phyloP scores from a whole-genome alignment of 2,888 invertebrate genomes.

The Blastobasis adustella region DNA sequence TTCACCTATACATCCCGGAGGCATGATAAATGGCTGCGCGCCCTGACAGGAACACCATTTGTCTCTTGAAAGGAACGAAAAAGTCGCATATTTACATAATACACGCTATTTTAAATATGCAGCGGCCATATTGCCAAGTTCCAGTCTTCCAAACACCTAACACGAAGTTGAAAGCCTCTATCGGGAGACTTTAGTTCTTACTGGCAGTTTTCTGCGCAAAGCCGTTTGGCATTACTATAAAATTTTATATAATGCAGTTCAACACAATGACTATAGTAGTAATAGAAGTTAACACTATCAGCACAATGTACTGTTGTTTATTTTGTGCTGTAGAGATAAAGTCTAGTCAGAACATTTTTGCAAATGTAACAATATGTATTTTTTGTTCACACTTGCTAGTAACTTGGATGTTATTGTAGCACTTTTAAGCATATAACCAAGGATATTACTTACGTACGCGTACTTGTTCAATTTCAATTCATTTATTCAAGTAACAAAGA shows the following conservation, averaged over 20 bases:
- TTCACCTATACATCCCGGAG: slow-evolving; percentile 5
- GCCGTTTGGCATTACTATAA: slow-evolving; percentile 4
- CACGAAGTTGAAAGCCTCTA: slow-evolving; percentile 17
- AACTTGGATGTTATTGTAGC: too few relatives aligned
- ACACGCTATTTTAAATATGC: slow-evolving; percentile 17
- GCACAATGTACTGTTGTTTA: too few relatives aligned
- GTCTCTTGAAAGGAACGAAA: slow-evolving; percentile 27
- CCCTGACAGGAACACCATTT: slow-evolving; percentile 9
- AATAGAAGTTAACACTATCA: too few relatives aligned
- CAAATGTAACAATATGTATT: too few relatives aligned
- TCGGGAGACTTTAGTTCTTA: slow-evolving; percentile 2
- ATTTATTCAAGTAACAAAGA: too few relatives aligned
- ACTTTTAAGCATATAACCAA: too few relatives aligned
- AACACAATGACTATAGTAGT: too few relatives aligned
- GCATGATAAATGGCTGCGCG: slow-evolving; percentile 9
- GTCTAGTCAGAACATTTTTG: too few relatives aligned
- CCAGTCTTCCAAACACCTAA: slow-evolving; percentile 9
- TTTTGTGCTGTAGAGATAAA: too few relatives aligned
- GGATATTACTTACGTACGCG: too few relatives aligned
- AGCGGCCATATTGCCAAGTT: slow-evolving; percentile 14
- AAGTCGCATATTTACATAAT: slow-evolving; percentile 49
- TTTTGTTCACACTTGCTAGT: too few relatives aligned
- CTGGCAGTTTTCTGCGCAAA: slow-evolving; percentile 4
- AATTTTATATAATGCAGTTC: neutral
- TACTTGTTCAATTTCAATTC: too few relatives aligned